Evolutionary conservation across 2,888 invertebrate species (phyloP).

Genomic region (Tachina grossa): DNA sequence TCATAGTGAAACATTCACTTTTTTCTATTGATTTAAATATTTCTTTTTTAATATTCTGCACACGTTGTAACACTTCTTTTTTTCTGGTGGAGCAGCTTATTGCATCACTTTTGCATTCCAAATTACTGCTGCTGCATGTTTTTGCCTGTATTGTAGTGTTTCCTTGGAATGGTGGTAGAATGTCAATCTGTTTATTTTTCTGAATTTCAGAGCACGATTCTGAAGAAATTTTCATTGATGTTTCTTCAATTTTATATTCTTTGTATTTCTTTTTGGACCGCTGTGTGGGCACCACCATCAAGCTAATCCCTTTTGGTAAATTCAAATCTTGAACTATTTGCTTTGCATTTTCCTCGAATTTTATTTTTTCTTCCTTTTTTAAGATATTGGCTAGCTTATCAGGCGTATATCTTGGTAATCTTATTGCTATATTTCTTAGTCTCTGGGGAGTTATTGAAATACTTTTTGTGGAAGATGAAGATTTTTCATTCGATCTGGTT

Average conservation of each 20-base stretch:
- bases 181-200: constrained; percentile 8
- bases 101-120: constrained; percentile 74
- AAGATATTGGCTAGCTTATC: constrained; percentile 5
- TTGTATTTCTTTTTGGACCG: neutral
- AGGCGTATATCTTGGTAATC: constrained; percentile 34
- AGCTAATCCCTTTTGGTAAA: constrained; percentile 37
- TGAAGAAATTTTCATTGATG: too few relatives aligned
- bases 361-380: neutral
- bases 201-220: too few relatives aligned
- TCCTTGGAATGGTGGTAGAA: neutral
- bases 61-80: constrained; percentile 66
- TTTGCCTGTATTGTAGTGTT: neutral
- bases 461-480: neutral
- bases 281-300: neutral
- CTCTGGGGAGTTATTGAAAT: constrained; percentile 28
- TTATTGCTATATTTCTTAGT: constrained; percentile 27
- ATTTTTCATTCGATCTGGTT: neutral
- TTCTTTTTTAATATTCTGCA: constrained; percentile 73
- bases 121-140: constrained; percentile 46
- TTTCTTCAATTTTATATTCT: neutral
- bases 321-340: constrained; percentile 7
- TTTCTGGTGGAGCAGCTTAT: constrained; percentile 70
- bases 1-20: neutral
- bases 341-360: neutral
- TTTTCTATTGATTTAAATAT: constrained; percentile 69